Conservation (phyloP, 2,113 vertebrate genomes). For the Percina caprodes region DNA sequence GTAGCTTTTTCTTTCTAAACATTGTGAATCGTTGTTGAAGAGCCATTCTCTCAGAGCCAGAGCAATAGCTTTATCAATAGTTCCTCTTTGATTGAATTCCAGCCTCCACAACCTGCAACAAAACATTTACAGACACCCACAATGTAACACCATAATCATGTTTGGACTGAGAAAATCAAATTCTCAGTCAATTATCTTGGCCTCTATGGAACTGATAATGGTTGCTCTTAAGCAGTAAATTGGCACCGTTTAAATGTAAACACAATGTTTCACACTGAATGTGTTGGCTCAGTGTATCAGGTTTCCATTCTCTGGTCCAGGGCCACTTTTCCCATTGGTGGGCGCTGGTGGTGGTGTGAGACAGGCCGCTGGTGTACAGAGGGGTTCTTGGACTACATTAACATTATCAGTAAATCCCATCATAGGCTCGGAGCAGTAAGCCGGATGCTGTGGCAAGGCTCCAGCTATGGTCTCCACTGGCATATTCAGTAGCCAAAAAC, state of each 20-base stretch:
- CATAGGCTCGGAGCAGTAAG: constrained; percentile 50
- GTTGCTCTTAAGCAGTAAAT: constrained; percentile 76
- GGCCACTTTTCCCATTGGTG: constrained; percentile 59
- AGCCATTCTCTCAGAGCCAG: constrained; percentile 33
- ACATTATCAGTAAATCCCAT: constrained; percentile 80
- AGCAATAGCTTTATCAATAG: constrained; percentile 65
- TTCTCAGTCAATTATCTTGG: constrained; percentile 79
- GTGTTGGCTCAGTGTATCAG: constrained; percentile 67
- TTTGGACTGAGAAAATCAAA: constrained; percentile 80
- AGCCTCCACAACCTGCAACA: constrained; percentile 68
- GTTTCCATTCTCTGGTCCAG: constrained; percentile 59
- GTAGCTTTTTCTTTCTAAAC: constrained; percentile 15
- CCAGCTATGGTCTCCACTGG: constrained; percentile 47
- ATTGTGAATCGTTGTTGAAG: constrained; percentile 36
- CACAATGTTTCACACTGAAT: constrained; percentile 76
- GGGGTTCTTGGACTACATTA: constrained; percentile 72
- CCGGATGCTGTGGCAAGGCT: constrained; percentile 46
- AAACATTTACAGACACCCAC: constrained; percentile 70
- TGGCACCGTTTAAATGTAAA: constrained; percentile 79
- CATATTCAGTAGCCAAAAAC: constrained; percentile 62
- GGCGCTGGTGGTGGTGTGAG: constrained; percentile 16
- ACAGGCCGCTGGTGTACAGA: constrained; percentile 24
- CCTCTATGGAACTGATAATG: constrained; percentile 74
- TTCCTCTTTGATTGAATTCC: constrained; percentile 71
- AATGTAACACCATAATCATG: constrained; percentile 75